Conservation (phyloP, 2,888 invertebrate species). For the Eulithis prunata region DNA sequence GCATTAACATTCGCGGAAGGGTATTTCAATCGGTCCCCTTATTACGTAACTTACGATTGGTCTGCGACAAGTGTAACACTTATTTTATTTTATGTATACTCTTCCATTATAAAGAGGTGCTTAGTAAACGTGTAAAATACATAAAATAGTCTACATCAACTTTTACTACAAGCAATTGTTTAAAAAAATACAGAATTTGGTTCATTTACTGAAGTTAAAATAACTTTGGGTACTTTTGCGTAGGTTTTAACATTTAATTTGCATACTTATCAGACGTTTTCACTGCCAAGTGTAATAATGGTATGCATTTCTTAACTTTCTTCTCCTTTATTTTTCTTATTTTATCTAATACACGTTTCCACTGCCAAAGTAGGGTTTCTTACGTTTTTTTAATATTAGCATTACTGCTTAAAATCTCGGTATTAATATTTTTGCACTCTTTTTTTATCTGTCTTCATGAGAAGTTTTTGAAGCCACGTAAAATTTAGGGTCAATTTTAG, state of each 20-base stretch:
- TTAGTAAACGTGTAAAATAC: too few species aligned
- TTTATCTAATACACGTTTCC: constrained; percentile 49
- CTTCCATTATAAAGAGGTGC: too few species aligned
- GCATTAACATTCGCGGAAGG: constrained; percentile 68
- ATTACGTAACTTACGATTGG: too few species aligned
- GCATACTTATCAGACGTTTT: not conserved
- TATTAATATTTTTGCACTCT: constrained; percentile 47
- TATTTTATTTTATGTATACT: too few species aligned
- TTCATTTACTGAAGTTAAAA: too few species aligned
- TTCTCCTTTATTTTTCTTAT: constrained; percentile 37
- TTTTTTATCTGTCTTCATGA: constrained; percentile 42
- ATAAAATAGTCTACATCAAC: too few species aligned
- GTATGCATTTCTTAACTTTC: constrained; percentile 26
- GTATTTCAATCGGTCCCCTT: constrained; percentile 46
- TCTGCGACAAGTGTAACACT: too few species aligned
- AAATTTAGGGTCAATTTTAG: too few species aligned
- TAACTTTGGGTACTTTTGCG: too few species aligned
- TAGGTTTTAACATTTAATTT: constrained; percentile 37
- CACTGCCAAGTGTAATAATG: not conserved
- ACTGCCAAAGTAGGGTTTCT: constrained; percentile 44
- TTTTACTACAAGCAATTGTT: too few species aligned
- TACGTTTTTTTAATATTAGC: constrained; percentile 55
- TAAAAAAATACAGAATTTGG: too few species aligned
- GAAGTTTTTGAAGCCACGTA: constrained; percentile 17
- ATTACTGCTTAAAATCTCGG: constrained; percentile 53